phyloP scores from a whole-genome alignment of 2,797 vertebrate genomes.

The Lemur catta region DNA sequence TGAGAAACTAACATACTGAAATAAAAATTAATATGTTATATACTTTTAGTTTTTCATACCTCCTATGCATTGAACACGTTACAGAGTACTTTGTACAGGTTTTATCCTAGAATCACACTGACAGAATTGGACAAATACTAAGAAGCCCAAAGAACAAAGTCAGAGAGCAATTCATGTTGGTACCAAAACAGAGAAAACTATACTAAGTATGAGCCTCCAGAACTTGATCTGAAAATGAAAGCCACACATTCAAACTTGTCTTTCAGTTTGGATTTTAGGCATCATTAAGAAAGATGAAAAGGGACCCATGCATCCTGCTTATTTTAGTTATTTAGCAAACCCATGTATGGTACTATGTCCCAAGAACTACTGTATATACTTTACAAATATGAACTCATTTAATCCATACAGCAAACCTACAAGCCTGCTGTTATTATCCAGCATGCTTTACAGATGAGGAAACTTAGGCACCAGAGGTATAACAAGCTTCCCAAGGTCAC shows the following conservation, averaged over 20 bases:
- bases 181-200: not conserved
- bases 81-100: not conserved
- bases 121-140: not conserved
- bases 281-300: not conserved
- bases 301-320: too few species aligned
- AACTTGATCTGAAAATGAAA: not conserved
- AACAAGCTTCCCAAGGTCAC: not conserved
- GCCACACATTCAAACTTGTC: not conserved
- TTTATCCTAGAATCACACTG: not conserved
- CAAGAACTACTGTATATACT: not conserved
- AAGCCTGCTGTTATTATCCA: not conserved
- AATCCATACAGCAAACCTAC: not conserved
- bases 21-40: not conserved
- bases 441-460: not conserved
- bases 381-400: not conserved
- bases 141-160: not conserved
- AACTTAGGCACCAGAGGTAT: not conserved
- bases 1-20: not conserved
- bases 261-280: not conserved
- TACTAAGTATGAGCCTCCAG: rapidly evolving
- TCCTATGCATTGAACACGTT: not conserved
- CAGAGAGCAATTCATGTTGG: not conserved
- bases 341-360: rapidly evolving
- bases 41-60: not conserved
- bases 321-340: not conserved